phyloP scores from a whole-genome alignment of 92 coral and sea anemone genomes.

The Muricea muricata region DNA sequence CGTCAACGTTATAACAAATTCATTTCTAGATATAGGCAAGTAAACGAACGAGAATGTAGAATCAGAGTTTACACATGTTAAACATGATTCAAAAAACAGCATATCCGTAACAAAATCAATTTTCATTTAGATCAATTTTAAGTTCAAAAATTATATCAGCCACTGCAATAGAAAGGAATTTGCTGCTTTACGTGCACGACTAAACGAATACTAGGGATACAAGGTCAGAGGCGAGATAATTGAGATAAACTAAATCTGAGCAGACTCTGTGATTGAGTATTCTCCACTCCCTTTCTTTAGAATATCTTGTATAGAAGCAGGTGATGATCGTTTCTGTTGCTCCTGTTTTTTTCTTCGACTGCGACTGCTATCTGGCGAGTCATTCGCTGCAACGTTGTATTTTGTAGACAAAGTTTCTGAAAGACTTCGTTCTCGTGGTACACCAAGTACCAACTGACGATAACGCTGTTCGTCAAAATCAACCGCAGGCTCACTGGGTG shows the following conservation, averaged over 20 bases:
- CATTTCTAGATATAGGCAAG: too few relatives aligned
- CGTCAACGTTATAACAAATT: background rate
- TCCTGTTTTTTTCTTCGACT: constrained; percentile 30
- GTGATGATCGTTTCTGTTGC: constrained; percentile 38
- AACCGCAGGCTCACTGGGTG: constrained; percentile 68
- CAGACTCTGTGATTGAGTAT: constrained; percentile 39
- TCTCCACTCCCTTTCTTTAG: constrained; percentile 39
- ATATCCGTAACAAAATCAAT: too few relatives aligned
- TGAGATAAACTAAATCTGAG: constrained; percentile 12
- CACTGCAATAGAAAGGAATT: too few relatives aligned
- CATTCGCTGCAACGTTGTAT: background rate
- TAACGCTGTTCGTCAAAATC: constrained; percentile 85
- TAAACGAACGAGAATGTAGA: too few relatives aligned
- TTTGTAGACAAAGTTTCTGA: constrained; percentile 27
- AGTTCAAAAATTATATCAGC: background rate
- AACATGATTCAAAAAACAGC: background rate
- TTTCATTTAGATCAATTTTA: background rate
- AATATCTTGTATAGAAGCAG: constrained; percentile 39
- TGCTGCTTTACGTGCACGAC: too few relatives aligned
- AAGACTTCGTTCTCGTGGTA: constrained; percentile 16
- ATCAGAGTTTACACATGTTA: background rate
- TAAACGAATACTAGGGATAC: too few relatives aligned
- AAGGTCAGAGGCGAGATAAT: too few relatives aligned
- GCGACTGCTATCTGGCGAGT: background rate
- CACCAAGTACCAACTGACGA: constrained; percentile 75